Percentiles rank a stretch among this genome's conserved stretches.
Evolutionary conservation across 2,797 vertebrate genomes (phyloP).

Genomic region (Dermochelys coriacea): DNA sequence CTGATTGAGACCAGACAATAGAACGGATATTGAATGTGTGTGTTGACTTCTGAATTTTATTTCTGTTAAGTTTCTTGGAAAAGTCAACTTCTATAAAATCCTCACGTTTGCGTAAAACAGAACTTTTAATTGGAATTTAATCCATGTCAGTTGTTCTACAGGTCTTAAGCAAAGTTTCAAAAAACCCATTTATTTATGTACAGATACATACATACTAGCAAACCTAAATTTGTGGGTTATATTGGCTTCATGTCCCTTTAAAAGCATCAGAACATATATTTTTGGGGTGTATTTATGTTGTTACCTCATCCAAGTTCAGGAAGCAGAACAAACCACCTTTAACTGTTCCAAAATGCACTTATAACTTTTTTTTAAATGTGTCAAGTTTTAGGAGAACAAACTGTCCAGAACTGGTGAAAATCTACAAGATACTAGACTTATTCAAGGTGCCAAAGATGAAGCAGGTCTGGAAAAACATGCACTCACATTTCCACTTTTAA

Average conservation of each 20-base stretch:
- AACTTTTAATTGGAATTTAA: background rate
- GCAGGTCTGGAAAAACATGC: background rate
- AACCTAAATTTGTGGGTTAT: background rate
- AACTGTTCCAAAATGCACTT: background rate
- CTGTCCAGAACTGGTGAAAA: background rate
- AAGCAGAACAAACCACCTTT: background rate
- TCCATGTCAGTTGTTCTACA: background rate
- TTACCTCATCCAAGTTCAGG: background rate
- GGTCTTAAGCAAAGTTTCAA: background rate
- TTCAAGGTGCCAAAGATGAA: accelerated
- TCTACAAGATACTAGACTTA: background rate
- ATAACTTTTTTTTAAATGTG: background rate
- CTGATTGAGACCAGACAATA: background rate
- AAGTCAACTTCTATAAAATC: background rate
- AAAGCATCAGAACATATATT: background rate
- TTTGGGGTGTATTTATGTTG: background rate
- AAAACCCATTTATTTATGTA: too few species aligned
- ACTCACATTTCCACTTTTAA: background rate
- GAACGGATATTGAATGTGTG: background rate
- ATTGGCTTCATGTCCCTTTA: background rate
- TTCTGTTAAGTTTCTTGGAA: background rate
- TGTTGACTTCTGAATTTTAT: background rate
- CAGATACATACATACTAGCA: background rate
- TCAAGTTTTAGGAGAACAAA: background rate
- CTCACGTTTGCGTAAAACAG: background rate